Base-by-base conservation (phyloP, 1,140 invertebrate species). In the Aphelenchoides fujianensis region DNA sequence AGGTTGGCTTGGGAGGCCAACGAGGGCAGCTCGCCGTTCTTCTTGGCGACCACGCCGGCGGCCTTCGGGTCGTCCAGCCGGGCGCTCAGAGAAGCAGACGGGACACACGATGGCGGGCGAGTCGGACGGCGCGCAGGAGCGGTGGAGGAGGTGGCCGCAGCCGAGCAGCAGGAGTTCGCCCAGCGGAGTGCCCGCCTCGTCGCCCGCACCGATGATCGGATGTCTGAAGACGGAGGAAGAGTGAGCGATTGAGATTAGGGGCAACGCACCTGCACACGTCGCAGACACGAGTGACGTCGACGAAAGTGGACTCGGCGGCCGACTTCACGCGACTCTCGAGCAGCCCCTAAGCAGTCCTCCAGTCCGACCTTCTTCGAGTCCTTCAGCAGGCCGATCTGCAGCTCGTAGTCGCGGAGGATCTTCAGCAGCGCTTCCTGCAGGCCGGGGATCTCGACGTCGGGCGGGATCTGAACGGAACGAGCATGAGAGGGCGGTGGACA, bases 331-430 rank as follows among this genome's bases (percentile, higher is more conserved):
- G 5, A 5, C 5, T 16, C 34, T 59, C 23, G 5, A 59, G 7
- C 55, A 59, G 34, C 5, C n/a, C 5, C 28, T 59, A 59, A 59
- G 7, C 5, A 59, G 34, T 59, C 55, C 5, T 59, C 55, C 12
- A 59, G 55, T 7, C 55, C 55, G 32, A 70, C 64, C 48, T 70
- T 37, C 35, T 71, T 37, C 27, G 77, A 82, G 34, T 77, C 75
- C 27, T 64, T 57, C 12, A 77, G 55, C 32, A 80, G 57, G 12
- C 70, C 67, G 1, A 90, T 89, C 87, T 96, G 94, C 36, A 97
- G 86, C 85, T 92, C 93, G 83, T 95, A 97, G 85, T 97, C 94
- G 81, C 91, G 91, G 85, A 98, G 89, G 89, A 98, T 94, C 86
- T 95, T 95, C 0, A 94, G 91, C 2, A 98, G 86, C 2, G 93